Percentiles rank a stretch among this genome's conserved stretches.
phyloP scores from a whole-genome alignment of 2,113 vertebrate species.

The Isichthys henryi region DNA sequence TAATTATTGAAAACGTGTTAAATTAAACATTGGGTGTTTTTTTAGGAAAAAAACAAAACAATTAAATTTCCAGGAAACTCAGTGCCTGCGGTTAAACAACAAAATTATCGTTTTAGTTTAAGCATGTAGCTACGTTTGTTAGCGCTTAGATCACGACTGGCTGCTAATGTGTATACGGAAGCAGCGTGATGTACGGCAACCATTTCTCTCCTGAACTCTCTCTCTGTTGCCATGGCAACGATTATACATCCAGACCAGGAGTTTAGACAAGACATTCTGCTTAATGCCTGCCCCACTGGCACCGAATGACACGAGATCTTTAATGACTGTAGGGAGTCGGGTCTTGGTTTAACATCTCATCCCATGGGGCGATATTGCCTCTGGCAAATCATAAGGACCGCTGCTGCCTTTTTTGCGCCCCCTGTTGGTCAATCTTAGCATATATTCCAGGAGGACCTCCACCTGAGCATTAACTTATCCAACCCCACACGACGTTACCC shows the following conservation, averaged over 20 bases:
- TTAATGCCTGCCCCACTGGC: not conserved
- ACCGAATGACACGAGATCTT: not conserved
- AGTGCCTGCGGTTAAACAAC: not conserved
- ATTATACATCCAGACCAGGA: slow-evolving; percentile 9
- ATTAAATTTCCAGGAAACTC: not conserved
- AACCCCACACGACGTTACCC: not conserved
- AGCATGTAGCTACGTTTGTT: not conserved
- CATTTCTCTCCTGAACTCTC: slow-evolving; percentile 2
- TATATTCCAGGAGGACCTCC: not conserved
- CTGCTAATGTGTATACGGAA: not conserved
- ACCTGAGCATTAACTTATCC: not conserved
- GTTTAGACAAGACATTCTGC: not conserved
- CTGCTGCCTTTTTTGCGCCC: not conserved
- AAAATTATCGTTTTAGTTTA: not conserved
- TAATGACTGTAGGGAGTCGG: not conserved
- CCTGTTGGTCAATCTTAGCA: not conserved
- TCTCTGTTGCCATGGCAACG: slow-evolving; percentile 6
- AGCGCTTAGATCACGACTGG: not conserved
- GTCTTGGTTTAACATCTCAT: slow-evolving; percentile 6
- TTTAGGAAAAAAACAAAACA: not conserved
- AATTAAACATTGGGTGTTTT: not conserved
- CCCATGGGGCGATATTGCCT: not conserved
- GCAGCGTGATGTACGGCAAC: not conserved
- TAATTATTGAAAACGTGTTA: not conserved
- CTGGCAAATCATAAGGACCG: not conserved